phyloP scores from a whole-genome alignment of 2,113 vertebrate genomes.

The Percopsis transmontana region DNA sequence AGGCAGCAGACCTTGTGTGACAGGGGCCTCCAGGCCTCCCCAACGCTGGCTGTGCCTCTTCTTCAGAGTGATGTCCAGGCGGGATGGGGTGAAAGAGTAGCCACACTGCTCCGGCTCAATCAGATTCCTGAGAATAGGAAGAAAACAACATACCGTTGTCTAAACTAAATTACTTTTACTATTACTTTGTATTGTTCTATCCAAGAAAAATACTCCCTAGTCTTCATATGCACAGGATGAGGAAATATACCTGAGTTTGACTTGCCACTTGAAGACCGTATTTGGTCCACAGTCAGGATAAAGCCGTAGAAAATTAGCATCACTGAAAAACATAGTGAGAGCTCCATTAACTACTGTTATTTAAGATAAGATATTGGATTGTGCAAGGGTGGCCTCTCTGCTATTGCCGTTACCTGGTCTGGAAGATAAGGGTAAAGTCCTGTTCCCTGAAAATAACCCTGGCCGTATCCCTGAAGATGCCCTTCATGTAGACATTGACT shows the following conservation, averaged over 20 bases:
- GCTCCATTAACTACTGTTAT: neutral
- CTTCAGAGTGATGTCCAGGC: constrained; percentile 90
- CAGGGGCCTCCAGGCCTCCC: constrained; percentile 92
- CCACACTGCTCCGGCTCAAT: constrained; percentile 92
- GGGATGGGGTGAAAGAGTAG: constrained; percentile 89
- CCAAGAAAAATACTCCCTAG: too few relatives aligned
- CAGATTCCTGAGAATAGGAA: constrained; percentile 82
- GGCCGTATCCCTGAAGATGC: constrained; percentile 85
- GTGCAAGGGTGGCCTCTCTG: neutral
- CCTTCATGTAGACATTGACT: constrained; percentile 94
- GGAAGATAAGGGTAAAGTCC: constrained; percentile 95
- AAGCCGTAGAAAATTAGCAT: constrained; percentile 87
- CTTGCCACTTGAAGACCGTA: constrained; percentile 96
- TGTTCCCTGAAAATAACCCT: constrained; percentile 95
- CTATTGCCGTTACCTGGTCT: constrained; percentile 84
- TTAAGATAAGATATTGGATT: neutral
- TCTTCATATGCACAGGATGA: too few relatives aligned
- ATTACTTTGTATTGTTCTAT: neutral
- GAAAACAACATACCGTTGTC: neutral
- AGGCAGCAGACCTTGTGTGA: constrained; percentile 95
- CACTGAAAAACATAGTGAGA: constrained; percentile 68
- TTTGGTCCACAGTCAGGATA: constrained; percentile 89
- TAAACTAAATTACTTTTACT: neutral
- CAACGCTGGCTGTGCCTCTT: constrained; percentile 98
- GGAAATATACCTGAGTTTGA: constrained; percentile 88